Evolutionary conservation across 2,888 invertebrate genomes (phyloP).

Genomic region (Physocephala rufipes): DNA sequence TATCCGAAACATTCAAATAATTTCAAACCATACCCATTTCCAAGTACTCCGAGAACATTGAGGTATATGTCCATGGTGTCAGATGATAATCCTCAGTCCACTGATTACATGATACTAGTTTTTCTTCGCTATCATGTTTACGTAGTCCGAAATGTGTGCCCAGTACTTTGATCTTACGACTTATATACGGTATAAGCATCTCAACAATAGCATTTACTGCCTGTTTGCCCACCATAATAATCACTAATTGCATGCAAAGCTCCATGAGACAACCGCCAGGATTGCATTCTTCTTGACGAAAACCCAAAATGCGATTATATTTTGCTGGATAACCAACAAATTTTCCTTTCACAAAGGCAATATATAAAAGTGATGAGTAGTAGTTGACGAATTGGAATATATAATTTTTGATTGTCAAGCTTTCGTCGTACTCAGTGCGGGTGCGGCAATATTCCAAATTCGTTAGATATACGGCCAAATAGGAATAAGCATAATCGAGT

Average conservation of each 20-base stretch:
- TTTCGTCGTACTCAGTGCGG: slow-evolving; percentile 87
- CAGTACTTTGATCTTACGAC: slow-evolving; percentile 66
- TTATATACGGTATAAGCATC: slow-evolving; percentile 74
- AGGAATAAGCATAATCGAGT: slow-evolving; percentile 76
- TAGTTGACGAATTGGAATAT: slow-evolving; percentile 90
- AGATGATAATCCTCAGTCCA: slow-evolving; percentile 81
- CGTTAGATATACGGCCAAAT: slow-evolving; percentile 74
- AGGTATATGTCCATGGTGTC: slow-evolving; percentile 71
- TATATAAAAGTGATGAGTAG: slow-evolving; percentile 88
- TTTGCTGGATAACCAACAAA: slow-evolving; percentile 82
- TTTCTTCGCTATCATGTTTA: slow-evolving; percentile 60
- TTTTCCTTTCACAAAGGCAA: slow-evolving; percentile 80
- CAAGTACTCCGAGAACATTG: slow-evolving; percentile 82
- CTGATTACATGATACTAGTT: slow-evolving; percentile 70
- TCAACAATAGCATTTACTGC: slow-evolving; percentile 80
- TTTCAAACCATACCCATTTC: slow-evolving; percentile 77
- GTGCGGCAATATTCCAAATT: slow-evolving; percentile 81
- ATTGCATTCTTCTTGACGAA: slow-evolving; percentile 80
- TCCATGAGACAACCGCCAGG: slow-evolving; percentile 88
- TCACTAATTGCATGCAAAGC: slow-evolving; percentile 83
- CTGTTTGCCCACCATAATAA: slow-evolving; percentile 89
- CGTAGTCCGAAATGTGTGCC: slow-evolving; percentile 67
- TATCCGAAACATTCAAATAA: not conserved
- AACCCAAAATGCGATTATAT: slow-evolving; percentile 77
- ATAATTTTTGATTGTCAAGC: slow-evolving; percentile 86